These are phyloP conservation scores for human DNA, from an alignment of 2,113 vertebrate species.

Conservation along the genomic window GRCh38 chr17:80781001-80781500, in stretches of 20 bases:
- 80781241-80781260: background rate
- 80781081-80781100: background rate
- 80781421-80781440: background rate
- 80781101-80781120: background rate
- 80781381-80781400: background rate
- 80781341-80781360: background rate
- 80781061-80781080: background rate
- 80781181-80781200: background rate
- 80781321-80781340: background rate
- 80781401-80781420: background rate
- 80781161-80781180: too few species aligned
- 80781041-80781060: background rate
- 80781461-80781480: background rate
- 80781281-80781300: background rate
- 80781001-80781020: background rate
- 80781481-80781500: background rate
- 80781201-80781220: background rate
- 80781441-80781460: background rate
- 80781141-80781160: background rate
- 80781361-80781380: fast-evolving
- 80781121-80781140: too few species aligned
- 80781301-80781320: background rate
- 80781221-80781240: background rate
- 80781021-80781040: fast-evolving
- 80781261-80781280: background rate